These are phyloP conservation scores for Gryon sp. DNA, from an alignment of 1,140 invertebrate genomes.

Conservation along the genomic window DNA sequence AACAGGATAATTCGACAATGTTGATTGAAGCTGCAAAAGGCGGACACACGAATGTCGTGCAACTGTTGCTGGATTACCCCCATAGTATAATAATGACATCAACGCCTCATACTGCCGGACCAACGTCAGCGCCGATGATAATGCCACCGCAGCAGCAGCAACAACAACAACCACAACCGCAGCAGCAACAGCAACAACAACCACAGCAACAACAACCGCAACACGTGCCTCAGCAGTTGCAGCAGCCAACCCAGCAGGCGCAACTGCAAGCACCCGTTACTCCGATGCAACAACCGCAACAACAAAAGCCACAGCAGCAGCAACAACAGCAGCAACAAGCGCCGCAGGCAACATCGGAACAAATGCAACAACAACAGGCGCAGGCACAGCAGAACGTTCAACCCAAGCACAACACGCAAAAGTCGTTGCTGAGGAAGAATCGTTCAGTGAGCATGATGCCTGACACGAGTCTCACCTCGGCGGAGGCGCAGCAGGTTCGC, in stretches of 20 bases:
- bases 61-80: slow-evolving; percentile 96
- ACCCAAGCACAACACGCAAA: slow-evolving; percentile 77
- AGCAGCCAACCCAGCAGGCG: slow-evolving; percentile 62
- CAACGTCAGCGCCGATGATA: slow-evolving; percentile 72
- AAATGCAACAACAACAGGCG: slow-evolving; percentile 66
- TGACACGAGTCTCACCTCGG: slow-evolving; percentile 80
- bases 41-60: slow-evolving; percentile 96
- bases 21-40: slow-evolving; percentile 98
- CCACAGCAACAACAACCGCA: slow-evolving; percentile 68
- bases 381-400: slow-evolving; percentile 73
- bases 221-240: slow-evolving; percentile 68
- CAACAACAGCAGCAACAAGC: slow-evolving; percentile 71
- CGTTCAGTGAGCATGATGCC: slow-evolving; percentile 78
- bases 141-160: slow-evolving; percentile 75
- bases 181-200: slow-evolving; percentile 60
- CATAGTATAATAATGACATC: slow-evolving; percentile 86
- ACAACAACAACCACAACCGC: slow-evolving; percentile 66
- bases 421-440: slow-evolving; percentile 81
- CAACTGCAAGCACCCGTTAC: slow-evolving; percentile 44
- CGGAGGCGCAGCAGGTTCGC: slow-evolving; percentile 80
- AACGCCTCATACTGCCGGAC: slow-evolving; percentile 73
- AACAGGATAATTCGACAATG: slow-evolving; percentile 97
- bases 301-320: slow-evolving; percentile 61
- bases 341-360: slow-evolving; percentile 74
- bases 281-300: slow-evolving; percentile 49